phyloP scores from a whole-genome alignment of 1,140 invertebrate genomes.

The Aphaenogaster ashmeadi region DNA sequence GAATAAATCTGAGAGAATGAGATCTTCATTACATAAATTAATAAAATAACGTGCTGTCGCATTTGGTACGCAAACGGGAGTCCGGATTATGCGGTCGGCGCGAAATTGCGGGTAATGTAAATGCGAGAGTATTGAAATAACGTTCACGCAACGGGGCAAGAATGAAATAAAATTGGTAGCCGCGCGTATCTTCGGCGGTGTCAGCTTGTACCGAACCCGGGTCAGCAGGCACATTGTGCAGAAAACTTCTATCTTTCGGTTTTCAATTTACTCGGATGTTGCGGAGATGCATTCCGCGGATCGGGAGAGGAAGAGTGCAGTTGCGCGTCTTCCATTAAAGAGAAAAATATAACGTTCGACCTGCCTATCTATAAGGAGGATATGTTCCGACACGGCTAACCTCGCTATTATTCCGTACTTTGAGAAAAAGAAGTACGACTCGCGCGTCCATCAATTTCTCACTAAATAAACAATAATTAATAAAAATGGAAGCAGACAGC shows the following conservation, averaged over 20 bases:
- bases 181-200: constrained; percentile 31
- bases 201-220: constrained; percentile 22
- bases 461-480: constrained; percentile 1
- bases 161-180: not conserved
- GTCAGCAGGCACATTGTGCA: constrained; percentile 16
- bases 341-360: constrained; percentile 45
- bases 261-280: constrained; percentile 34
- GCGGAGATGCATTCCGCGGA: constrained; percentile 16
- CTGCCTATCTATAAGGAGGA: not conserved
- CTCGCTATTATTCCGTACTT: not conserved
- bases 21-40: constrained; percentile 14
- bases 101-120: constrained; percentile 6
- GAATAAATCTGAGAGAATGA: constrained; percentile 23
- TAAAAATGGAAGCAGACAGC: not conserved
- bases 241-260: constrained; percentile 42
- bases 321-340: constrained; percentile 52
- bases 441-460: not conserved
- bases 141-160: not conserved
- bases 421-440: not conserved
- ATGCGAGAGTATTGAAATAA: constrained; percentile 19
- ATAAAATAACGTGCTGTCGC: constrained; percentile 26
- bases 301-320: not conserved
- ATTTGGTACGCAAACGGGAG: constrained; percentile 1
- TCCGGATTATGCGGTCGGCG: not conserved
- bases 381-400: not conserved